Conservation (phyloP, 2,113 vertebrate genomes). For the Gallinago undulata region DNA sequence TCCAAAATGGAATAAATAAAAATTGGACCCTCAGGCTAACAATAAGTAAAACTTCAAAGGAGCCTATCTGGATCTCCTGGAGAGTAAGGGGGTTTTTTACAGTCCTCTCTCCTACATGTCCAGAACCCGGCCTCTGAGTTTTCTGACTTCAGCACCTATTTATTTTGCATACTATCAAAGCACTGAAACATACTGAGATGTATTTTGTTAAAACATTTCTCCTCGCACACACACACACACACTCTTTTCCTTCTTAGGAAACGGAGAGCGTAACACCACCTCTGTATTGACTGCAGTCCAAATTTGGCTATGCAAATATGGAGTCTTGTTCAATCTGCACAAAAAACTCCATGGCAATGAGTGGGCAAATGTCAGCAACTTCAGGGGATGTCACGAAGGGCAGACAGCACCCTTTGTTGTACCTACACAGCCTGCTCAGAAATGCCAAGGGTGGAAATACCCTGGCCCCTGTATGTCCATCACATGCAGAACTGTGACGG, state of each 20-base stretch:
- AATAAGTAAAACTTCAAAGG: constrained; percentile 22
- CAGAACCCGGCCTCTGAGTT: neutral
- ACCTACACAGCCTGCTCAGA: neutral
- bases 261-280: neutral
- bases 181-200: neutral
- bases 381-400: rapidly evolving
- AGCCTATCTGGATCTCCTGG: neutral
- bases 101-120: neutral
- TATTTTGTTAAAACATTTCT: neutral
- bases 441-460: neutral
- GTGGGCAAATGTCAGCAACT: neutral
- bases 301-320: neutral
- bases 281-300: neutral
- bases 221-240: neutral
- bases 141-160: neutral
- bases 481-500: neutral
- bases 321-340: neutral
- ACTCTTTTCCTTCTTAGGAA: neutral
- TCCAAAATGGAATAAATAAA: constrained; percentile 22
- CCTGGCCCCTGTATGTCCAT: neutral
- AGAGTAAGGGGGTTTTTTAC: neutral
- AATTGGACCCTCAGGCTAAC: neutral
- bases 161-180: neutral
- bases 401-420: neutral
- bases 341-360: neutral